Percentiles rank a stretch among this genome's conserved stretches.
phyloP scores from a whole-genome alignment of 2,113 vertebrate genomes.

The Thalassoma bifasciatum region DNA sequence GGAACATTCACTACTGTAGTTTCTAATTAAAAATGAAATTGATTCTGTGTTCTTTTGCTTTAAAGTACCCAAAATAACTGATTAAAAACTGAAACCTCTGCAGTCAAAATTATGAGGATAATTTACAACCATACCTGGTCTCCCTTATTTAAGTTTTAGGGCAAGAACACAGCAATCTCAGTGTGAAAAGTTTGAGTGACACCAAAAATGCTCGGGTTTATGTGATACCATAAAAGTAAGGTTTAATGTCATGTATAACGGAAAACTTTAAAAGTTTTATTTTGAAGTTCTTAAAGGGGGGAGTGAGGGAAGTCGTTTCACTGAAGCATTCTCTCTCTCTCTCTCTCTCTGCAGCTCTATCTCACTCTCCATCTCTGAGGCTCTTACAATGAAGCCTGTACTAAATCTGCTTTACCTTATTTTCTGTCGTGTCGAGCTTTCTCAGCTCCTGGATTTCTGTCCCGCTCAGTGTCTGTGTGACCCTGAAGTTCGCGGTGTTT shows the following conservation, averaged over 20 bases:
- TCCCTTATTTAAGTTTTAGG: no score
- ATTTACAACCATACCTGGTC: no score
- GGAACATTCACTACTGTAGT: slow-evolving; percentile 49
- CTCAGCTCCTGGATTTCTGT: slow-evolving; percentile 36
- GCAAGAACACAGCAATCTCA: no score
- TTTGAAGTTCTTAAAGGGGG: slow-evolving; percentile 43
- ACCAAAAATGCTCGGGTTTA: no score
- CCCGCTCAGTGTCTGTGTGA: slow-evolving; percentile 54
- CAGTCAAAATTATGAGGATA: neutral
- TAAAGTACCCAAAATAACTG: slow-evolving; percentile 9
- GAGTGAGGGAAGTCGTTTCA: neutral
- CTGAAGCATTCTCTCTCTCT: no score
- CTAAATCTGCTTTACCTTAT: slow-evolving; percentile 11
- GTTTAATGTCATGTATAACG: no score
- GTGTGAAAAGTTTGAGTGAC: no score
- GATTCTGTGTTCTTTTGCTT: slow-evolving; percentile 32
- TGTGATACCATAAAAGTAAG: no score
- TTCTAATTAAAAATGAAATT: slow-evolving; percentile 48
- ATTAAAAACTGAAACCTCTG: slow-evolving; percentile 1
- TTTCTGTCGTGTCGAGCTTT: neutral
- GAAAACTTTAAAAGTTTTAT: slow-evolving; percentile 25
- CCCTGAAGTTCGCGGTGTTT: slow-evolving; percentile 27
- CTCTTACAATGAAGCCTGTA: slow-evolving; percentile 38
- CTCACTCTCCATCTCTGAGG: neutral
- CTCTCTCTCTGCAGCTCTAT: neutral